Evolutionary conservation across 2,797 vertebrate species (phyloP), one percentile per base, ranked within the genome.

Genomic region (Eutrigla gurnardus): DNA sequence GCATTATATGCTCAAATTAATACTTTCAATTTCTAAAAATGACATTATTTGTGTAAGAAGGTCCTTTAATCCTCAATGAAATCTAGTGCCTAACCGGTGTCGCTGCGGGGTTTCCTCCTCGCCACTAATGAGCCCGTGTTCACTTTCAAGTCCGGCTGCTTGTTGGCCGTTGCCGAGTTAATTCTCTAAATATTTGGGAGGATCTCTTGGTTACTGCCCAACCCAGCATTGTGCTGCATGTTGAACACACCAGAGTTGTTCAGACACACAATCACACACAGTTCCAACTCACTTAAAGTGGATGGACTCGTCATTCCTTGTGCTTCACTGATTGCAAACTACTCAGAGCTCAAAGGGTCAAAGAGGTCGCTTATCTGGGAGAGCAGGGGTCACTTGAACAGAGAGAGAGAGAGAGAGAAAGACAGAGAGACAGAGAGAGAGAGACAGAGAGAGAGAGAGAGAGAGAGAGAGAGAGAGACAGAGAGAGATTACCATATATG

Each of bases 401-500:
- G 25, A n/a, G n/a, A 17, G 18, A 33, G 60, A 13, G 36, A 69
- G 40, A 36, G 62, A 43, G 43, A 36, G 33, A 60, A 66, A 70
- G n/a, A 58, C 12, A 46, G 39, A 36, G 0, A 68, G 57, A 1
- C 25, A 76, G 32, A 83, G 70, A 85, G 17, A 49, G 47, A 18
- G 7, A 76, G 32, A 83, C 67, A 85, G 17, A 49, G 47, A 18
- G 7, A 57, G 15, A 46, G 39, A 36, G 0, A 68, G 57, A 0
- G n/a, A 76, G 32, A 65, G 73, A 78, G 65, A 64, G 46, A 47
- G 60, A 68, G 47, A 52, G 62, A 64, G 53, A 73, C 53, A 43
- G 13, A 62, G 58, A 85, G 74, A 54, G 65, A 37, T 90, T 77
- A 57, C 93, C 90, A 88, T 92, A 92, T 91, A 92, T 81, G 88